A percentile compares a stretch with the other conserved stretches of the same genome.
Evolutionary conservation across 2,797 vertebrate species (phyloP).

Genomic region (Melanotaenia maccullochi): DNA sequence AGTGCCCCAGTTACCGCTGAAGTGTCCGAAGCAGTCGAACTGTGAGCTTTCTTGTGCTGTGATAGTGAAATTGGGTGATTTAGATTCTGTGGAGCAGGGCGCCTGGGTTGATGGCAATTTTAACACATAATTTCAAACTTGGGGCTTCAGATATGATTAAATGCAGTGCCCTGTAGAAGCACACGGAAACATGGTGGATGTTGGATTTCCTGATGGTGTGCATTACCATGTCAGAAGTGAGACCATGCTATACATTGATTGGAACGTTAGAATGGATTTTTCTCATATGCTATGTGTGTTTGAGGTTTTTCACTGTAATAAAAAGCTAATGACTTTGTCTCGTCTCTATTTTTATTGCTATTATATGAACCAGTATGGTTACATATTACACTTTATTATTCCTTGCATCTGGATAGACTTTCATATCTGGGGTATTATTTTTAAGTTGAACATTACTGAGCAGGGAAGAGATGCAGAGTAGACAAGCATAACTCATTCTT

Average conservation of each 20-base stretch:
- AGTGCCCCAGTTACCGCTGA: slow-evolving; percentile 76
- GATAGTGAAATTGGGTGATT: slow-evolving; percentile 72
- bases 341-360: not conserved
- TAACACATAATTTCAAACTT: slow-evolving; percentile 60
- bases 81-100: slow-evolving; percentile 52
- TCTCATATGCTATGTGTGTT: not conserved
- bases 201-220: slow-evolving; percentile 13
- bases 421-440: not conserved
- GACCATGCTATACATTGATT: not conserved
- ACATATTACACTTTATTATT: slow-evolving; percentile 6
- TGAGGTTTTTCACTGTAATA: not conserved
- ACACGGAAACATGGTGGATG: slow-evolving; percentile 19
- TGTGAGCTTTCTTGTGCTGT: slow-evolving; percentile 54
- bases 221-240: slow-evolving; percentile 10
- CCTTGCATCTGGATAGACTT: not conserved
- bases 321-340: not conserved
- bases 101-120: slow-evolving; percentile 33
- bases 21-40: slow-evolving; percentile 65
- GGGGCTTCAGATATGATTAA: slow-evolving; percentile 43
- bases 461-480: no score
- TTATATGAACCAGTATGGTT: not conserved
- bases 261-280: not conserved
- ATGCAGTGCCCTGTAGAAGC: slow-evolving; percentile 28
- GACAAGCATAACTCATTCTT: no score
- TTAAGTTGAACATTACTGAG: no score